Evolutionary conservation across 2,797 vertebrate genomes (phyloP).

Genomic region (Alca torda): DNA sequence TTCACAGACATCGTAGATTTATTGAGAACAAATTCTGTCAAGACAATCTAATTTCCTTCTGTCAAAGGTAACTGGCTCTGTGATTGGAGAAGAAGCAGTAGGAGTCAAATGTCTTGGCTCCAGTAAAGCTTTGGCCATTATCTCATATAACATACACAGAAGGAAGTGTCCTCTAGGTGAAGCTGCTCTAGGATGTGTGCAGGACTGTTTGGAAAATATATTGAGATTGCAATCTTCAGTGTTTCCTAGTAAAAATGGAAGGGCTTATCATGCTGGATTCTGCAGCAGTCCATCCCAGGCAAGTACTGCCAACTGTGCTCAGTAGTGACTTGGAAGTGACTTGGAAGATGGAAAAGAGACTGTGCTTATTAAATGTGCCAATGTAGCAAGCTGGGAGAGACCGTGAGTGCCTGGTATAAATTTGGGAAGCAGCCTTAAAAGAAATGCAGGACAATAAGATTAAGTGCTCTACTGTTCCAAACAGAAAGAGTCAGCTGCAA

Average conservation of each 20-base stretch:
- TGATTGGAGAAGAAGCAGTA: background rate
- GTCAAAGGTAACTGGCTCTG: background rate
- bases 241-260: background rate
- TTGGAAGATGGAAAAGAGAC: background rate
- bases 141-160: background rate
- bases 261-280: background rate
- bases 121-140: background rate
- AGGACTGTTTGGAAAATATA: background rate
- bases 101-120: background rate
- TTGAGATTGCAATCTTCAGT: background rate
- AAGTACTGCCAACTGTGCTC: background rate
- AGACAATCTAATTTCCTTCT: background rate
- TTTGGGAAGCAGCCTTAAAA: background rate
- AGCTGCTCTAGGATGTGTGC: background rate
- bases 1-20: background rate
- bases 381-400: background rate
- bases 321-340: background rate
- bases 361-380: background rate
- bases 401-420: background rate
- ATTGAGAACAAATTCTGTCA: background rate
- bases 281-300: background rate
- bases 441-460: background rate
- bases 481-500: background rate
- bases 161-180: background rate
- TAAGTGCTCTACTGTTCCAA: background rate